These are phyloP conservation scores for Condylura cristata DNA, from an alignment of 2,113 vertebrate genomes.

Conservation along the genomic window DNA sequence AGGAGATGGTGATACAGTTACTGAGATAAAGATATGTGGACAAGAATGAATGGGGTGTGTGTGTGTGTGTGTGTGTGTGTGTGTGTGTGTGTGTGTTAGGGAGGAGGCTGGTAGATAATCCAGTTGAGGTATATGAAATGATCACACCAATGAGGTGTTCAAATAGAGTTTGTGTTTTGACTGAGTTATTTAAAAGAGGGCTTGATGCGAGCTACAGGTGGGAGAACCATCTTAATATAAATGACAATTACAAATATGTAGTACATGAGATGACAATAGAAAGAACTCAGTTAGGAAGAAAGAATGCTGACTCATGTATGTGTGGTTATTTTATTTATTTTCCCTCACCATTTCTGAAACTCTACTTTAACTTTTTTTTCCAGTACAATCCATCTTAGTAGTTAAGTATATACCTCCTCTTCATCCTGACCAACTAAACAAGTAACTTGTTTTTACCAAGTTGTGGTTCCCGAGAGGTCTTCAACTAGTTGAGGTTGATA, in stretches of 20 bases:
- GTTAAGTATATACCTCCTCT: background rate
- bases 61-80: background rate
- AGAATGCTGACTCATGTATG: background rate
- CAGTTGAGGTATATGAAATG: background rate
- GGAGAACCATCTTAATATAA: background rate
- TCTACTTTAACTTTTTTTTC: too few relatives aligned
- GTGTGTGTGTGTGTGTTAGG: too few relatives aligned
- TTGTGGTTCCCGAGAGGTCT: background rate
- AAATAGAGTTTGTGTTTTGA: background rate
- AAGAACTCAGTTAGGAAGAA: background rate
- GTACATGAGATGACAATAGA: background rate
- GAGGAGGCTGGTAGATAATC: background rate
- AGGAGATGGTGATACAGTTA: background rate
- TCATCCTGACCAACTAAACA: background rate
- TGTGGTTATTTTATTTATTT: background rate
- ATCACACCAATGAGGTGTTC: background rate
- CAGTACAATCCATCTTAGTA: background rate
- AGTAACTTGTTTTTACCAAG: background rate
- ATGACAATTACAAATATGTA: background rate
- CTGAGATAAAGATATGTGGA: background rate
- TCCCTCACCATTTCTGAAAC: too few relatives aligned
- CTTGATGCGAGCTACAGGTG: background rate
- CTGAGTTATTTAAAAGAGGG: background rate
- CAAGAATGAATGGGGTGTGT: background rate
- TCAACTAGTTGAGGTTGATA: background rate